phyloP scores from a whole-genome alignment of 2,113 vertebrate genomes.

The Eptesicus fuscus region DNA sequence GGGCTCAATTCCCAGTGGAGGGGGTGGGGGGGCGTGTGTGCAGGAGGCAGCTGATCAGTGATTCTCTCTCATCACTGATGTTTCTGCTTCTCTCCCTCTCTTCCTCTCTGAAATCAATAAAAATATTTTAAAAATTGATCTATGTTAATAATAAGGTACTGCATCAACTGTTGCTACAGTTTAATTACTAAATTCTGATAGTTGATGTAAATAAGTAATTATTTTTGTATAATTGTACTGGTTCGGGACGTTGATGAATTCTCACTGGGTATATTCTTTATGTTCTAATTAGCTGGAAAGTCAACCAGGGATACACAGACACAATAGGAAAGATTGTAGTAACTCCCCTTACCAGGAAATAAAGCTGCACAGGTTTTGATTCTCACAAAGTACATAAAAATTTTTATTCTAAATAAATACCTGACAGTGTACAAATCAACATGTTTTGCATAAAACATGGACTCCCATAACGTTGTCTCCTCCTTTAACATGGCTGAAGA shows the following conservation, averaged over 20 bases:
- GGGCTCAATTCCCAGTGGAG: no score
- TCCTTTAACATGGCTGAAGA: background rate
- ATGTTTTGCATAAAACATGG: background rate
- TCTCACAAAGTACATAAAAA: background rate
- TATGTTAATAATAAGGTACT: background rate
- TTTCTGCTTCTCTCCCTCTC: no score
- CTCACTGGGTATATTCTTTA: background rate
- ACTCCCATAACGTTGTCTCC: background rate
- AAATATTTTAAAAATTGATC: background rate
- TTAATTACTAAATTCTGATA: constrained; percentile 1
- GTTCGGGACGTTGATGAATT: background rate
- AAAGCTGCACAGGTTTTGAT: background rate
- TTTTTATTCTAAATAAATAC: constrained; percentile 11
- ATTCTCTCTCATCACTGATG: no score
- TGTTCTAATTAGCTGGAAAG: background rate
- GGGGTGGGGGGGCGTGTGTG: no score
- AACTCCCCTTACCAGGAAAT: background rate
- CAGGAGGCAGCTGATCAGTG: no score
- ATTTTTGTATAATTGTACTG: background rate
- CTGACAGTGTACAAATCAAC: background rate
- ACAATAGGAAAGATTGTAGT: background rate
- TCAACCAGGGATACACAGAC: background rate
- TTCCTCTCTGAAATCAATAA: no score
- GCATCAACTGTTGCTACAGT: background rate
- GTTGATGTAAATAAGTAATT: background rate